These are phyloP conservation scores for Catharus ustulatus DNA, from an alignment of 2,797 vertebrate species.

Conservation along the genomic window DNA sequence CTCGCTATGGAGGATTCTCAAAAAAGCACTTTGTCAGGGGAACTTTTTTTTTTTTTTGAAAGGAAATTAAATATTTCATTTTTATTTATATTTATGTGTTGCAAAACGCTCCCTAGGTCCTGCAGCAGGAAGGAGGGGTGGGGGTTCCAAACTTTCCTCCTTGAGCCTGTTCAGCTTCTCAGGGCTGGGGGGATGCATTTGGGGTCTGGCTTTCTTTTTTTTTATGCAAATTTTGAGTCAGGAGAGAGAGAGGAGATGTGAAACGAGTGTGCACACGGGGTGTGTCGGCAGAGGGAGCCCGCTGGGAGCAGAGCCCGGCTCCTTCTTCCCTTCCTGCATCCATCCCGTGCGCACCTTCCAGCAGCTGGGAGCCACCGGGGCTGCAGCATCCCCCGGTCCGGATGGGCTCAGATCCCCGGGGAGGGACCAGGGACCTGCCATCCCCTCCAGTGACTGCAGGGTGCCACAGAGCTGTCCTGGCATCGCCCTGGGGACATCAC, in stretches of 20 bases:
- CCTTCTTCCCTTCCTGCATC: not conserved
- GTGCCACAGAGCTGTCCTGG: not conserved
- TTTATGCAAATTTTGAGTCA: not conserved
- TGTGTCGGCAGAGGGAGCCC: constrained; percentile 13
- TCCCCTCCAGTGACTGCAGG: not conserved
- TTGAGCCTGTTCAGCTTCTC: not conserved
- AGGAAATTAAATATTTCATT: constrained; percentile 13
- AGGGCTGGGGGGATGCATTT: not conserved
- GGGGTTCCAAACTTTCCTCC: not conserved
- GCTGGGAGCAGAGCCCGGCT: not conserved
- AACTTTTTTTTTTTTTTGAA: not conserved
- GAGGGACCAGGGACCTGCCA: not conserved
- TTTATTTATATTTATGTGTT: not conserved
- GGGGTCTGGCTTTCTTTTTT: not conserved
- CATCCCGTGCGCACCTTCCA: fast-evolving
- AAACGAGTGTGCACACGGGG: fast-evolving
- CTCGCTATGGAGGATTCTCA: not conserved
- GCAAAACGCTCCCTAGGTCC: fast-evolving
- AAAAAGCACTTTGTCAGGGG: not conserved
- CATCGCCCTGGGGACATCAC: too few species aligned
- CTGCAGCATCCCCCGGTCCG: not conserved
- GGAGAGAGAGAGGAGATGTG: not conserved
- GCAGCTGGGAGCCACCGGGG: not conserved
- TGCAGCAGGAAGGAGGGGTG: fast-evolving
- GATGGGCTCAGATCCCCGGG: fast-evolving